Conservation (phyloP, 30 jellyfish, hydroid and myxozoan genomes). For the Aurelia sp. region DNA sequence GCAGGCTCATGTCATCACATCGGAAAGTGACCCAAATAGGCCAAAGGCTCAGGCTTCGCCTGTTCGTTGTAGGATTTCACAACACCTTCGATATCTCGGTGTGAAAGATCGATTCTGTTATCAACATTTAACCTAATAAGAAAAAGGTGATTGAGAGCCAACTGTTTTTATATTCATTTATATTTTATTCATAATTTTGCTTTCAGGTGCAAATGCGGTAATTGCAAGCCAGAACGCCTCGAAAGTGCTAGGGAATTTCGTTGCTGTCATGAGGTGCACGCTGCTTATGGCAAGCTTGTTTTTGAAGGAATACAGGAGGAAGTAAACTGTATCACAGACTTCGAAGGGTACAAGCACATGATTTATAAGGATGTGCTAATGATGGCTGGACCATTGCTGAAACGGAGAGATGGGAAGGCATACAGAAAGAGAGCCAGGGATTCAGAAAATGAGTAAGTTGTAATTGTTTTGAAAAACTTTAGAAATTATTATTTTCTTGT, state of each 20-base stretch:
- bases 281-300: conserved; percentile 9
- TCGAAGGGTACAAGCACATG: not conserved
- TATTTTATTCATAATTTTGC: not conserved
- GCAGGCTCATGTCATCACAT: too few relatives aligned
- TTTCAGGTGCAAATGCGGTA: conserved; percentile 1
- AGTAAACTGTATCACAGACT: not conserved
- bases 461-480: too few relatives aligned
- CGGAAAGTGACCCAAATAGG: too few relatives aligned
- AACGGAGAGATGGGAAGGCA: not conserved
- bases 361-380: not conserved
- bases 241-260: conserved; percentile 9
- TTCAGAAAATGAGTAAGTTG: too few relatives aligned
- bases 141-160: too few relatives aligned
- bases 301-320: not conserved
- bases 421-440: conserved; percentile 2
- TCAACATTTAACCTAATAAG: too few relatives aligned
- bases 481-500: too few relatives aligned
- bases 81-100: too few relatives aligned
- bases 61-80: too few relatives aligned
- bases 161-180: too few relatives aligned
- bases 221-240: conserved; percentile 5
- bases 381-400: not conserved
- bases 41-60: too few relatives aligned
- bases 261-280: conserved; percentile 24
- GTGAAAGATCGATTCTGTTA: too few relatives aligned